Evolutionary conservation across 2,888 invertebrate genomes (phyloP).

Genomic region (Junonia oenone): DNA sequence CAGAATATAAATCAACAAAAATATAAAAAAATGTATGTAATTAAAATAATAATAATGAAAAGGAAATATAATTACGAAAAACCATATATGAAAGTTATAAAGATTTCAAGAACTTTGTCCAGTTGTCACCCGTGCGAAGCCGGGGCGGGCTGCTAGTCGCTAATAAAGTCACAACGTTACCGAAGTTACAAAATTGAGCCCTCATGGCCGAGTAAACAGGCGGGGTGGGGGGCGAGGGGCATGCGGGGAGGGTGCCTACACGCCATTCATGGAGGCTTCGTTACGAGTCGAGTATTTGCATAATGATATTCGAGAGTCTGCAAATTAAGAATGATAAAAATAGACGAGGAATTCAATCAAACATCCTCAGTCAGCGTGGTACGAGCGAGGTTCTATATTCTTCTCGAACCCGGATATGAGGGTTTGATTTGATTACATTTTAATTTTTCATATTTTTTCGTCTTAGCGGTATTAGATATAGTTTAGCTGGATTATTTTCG

Average conservation of each 20-base stretch:
- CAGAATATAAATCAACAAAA: not conserved
- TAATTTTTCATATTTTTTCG: too few species aligned
- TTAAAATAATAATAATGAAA: not conserved
- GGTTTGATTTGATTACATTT: not conserved
- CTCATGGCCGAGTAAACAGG: constrained; percentile 2
- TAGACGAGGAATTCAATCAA: constrained; percentile 1
- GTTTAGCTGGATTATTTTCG: too few species aligned
- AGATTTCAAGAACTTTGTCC: too few species aligned
- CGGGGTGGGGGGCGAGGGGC: constrained; percentile 3
- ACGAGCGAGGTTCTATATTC: not conserved
- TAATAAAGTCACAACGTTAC: constrained; percentile 6
- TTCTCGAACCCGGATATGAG: not conserved
- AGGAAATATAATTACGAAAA: not conserved
- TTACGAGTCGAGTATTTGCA: constrained; percentile 45
- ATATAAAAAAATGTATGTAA: too few species aligned
- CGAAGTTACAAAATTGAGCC: constrained; percentile 10
- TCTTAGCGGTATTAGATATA: too few species aligned
- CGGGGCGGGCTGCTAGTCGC: too few species aligned
- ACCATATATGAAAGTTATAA: too few species aligned
- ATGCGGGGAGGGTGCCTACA: constrained; percentile 4
- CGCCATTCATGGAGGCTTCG: constrained; percentile 46
- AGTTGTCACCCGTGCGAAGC: too few species aligned
- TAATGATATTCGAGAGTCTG: constrained; percentile 44
- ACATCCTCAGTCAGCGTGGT: not conserved
- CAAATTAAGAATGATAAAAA: constrained; percentile 25